Percentiles rank a stretch among this genome's conserved stretches.
Evolutionary conservation across 2,888 invertebrate species (phyloP).

Genomic region (Zaprionus obscuricornis): DNA sequence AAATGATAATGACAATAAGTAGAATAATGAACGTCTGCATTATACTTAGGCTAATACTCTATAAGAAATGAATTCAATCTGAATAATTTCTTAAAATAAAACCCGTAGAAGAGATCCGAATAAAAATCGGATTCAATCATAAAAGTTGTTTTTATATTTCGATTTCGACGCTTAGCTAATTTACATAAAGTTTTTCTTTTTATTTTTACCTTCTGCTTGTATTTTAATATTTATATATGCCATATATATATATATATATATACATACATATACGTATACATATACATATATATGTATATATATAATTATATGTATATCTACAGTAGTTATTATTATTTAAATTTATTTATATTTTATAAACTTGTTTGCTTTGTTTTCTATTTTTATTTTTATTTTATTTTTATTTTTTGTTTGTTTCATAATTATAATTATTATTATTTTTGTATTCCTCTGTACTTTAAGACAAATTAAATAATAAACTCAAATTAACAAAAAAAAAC

Average conservation of each 20-base stretch:
- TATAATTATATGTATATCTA: slow-evolving; percentile 58
- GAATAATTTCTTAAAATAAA: no score
- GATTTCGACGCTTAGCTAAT: slow-evolving; percentile 73
- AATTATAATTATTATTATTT: no score
- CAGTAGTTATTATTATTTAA: slow-evolving; percentile 50
- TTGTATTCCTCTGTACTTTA: no score
- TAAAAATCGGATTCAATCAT: slow-evolving; percentile 57
- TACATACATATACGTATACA: slow-evolving; percentile 34
- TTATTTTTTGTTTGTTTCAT: no score
- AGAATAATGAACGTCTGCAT: no score
- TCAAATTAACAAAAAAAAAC: no score
- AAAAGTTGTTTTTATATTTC: slow-evolving; percentile 78
- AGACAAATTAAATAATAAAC: no score
- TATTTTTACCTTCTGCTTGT: slow-evolving; percentile 54
- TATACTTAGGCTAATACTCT: no score
- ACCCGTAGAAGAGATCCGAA: slow-evolving; percentile 10
- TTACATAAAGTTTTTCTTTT: slow-evolving; percentile 64
- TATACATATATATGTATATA: slow-evolving; percentile 22
- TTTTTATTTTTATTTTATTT: no score
- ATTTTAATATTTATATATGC: slow-evolving; percentile 53
- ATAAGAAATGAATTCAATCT: no score
- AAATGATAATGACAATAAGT: no score
- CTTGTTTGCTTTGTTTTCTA: slow-evolving; percentile 48
- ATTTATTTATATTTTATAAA: slow-evolving; percentile 58
- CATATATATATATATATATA: slow-evolving; percentile 47